phyloP scores from a whole-genome alignment of 35 echinoderm and acorn worm species.

The Lytechinus pictus region DNA sequence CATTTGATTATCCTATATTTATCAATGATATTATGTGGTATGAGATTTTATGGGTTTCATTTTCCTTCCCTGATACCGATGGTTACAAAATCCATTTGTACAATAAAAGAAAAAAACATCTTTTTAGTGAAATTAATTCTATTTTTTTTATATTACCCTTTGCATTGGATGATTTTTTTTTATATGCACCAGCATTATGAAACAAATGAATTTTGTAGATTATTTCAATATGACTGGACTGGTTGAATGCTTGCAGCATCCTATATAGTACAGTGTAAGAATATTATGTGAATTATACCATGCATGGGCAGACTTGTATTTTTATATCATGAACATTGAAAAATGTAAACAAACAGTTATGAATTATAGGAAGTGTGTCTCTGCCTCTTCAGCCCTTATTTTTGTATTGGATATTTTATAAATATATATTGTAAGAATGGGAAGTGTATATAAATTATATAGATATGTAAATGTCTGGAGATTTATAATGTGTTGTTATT shows the following conservation, averaged over 20 bases:
- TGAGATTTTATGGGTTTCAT: too few species aligned
- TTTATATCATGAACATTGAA: not conserved
- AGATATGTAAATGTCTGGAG: not conserved
- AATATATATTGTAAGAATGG: not conserved
- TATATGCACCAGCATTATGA: not conserved
- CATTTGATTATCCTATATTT: too few species aligned
- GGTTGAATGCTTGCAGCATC: not conserved
- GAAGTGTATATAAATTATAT: not conserved
- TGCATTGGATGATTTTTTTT: not conserved
- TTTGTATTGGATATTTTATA: not conserved
- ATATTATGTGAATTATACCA: not conserved
- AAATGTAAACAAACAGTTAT: not conserved
- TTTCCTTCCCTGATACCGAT: too few species aligned
- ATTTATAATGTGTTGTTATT: not conserved
- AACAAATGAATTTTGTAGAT: not conserved
- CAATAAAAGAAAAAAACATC: too few species aligned
- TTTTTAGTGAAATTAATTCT: too few species aligned
- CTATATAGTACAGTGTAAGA: not conserved
- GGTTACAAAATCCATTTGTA: too few species aligned
- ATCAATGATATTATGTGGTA: too few species aligned
- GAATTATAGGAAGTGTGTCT: not conserved
- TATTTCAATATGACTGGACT: not conserved
- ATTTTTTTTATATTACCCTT: too few species aligned
- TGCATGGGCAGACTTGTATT: not conserved
- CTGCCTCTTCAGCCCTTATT: not conserved